A percentile compares a stretch with the other conserved stretches of the same genome.
Evolutionary conservation across 2,888 invertebrate genomes (phyloP).

Genomic region (Apodemia hepburni): DNA sequence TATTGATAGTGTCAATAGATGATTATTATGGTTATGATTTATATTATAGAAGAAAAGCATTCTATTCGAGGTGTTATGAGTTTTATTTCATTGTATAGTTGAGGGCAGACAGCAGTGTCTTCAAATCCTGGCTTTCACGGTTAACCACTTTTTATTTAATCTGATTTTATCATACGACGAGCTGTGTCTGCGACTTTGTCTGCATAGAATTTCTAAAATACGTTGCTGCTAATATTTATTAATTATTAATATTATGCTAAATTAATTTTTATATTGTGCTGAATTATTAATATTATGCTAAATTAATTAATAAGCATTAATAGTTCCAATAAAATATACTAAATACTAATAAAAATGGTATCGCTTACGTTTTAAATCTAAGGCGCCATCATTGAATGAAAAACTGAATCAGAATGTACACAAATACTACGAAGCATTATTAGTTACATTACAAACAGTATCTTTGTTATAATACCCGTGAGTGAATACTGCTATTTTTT

Average conservation of each 20-base stretch:
- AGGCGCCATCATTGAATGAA: neutral
- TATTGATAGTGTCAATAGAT: constrained; percentile 69
- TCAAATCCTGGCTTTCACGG: neutral
- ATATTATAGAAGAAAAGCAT: constrained; percentile 38
- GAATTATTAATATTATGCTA: too few relatives aligned
- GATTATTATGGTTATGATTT: constrained; percentile 61
- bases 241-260: too few relatives aligned
- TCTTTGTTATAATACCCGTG: constrained; percentile 9
- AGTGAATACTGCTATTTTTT: constrained; percentile 37
- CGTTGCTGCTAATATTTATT: too few relatives aligned
- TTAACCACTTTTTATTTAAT: neutral
- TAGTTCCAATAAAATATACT: too few relatives aligned
- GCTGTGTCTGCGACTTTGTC: too few relatives aligned
- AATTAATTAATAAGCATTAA: too few relatives aligned
- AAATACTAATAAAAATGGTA: too few relatives aligned
- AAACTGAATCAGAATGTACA: constrained; percentile 1
- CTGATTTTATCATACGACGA: neutral
- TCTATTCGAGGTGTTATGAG: constrained; percentile 8
- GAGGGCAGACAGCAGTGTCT: neutral
- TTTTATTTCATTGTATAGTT: neutral
- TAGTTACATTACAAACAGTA: neutral
- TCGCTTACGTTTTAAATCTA: neutral
- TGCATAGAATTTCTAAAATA: too few relatives aligned
- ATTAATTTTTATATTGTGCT: too few relatives aligned
- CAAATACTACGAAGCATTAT: neutral